Evolutionary conservation across 37 sponge, comb jelly and placozoan genomes (phyloP).

Genomic region (Cliona cf. orientalis): DNA sequence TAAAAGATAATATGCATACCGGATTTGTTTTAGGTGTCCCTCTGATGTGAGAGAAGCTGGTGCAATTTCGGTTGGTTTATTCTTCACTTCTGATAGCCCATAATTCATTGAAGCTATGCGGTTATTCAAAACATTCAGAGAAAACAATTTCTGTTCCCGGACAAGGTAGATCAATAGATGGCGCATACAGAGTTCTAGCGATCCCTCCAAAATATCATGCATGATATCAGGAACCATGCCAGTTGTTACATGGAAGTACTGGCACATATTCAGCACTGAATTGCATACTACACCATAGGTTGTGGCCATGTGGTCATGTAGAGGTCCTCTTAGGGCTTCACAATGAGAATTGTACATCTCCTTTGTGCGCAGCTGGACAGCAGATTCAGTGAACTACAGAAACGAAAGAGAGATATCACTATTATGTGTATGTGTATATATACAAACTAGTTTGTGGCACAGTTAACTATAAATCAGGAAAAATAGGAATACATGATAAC

Average conservation of each 20-base stretch:
- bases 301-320: slow-evolving; percentile 66
- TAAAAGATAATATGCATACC: background rate
- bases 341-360: slow-evolving; percentile 49
- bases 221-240: slow-evolving; percentile 75
- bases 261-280: slow-evolving; percentile 42
- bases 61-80: slow-evolving; percentile 33
- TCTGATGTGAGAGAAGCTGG: slow-evolving; percentile 26
- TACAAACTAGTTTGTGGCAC: background rate
- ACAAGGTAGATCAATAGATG: slow-evolving; percentile 9
- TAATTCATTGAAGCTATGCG: slow-evolving; percentile 31
- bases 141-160: slow-evolving; percentile 23
- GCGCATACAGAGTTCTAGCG: slow-evolving; percentile 13
- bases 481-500: background rate
- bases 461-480: background rate
- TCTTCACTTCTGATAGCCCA: slow-evolving; percentile 14
- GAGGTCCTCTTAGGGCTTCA: slow-evolving; percentile 54
- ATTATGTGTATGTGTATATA: background rate
- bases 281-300: slow-evolving; percentile 61
- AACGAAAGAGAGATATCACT: slow-evolving; percentile 8
- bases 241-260: slow-evolving; percentile 68
- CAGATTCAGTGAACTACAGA: slow-evolving; percentile 34
- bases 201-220: slow-evolving; percentile 82
- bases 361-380: slow-evolving; percentile 27
- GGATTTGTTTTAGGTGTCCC: slow-evolving; percentile 28
- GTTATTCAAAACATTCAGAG: slow-evolving; percentile 29